phyloP scores from a whole-genome alignment of 2,888 invertebrate species.

The Myopa tessellatipennis region DNA sequence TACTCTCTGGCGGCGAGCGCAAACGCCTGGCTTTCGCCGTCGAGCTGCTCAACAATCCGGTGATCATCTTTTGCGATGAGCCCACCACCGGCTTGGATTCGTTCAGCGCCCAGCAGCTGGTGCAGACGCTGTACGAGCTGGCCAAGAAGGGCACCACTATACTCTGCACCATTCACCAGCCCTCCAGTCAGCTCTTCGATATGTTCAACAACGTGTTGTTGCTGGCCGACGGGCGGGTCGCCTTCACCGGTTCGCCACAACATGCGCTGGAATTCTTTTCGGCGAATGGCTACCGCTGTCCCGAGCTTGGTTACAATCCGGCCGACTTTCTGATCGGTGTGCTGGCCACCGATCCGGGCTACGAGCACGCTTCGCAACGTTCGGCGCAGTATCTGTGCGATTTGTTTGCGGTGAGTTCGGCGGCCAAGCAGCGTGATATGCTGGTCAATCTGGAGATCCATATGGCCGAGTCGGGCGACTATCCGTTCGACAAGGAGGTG shows the following conservation, averaged over 20 bases:
- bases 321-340: slow-evolving; percentile 91
- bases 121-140: slow-evolving; percentile 76
- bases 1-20: slow-evolving; percentile 93
- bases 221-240: slow-evolving; percentile 88
- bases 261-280: slow-evolving; percentile 78
- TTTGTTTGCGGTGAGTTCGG: slow-evolving; percentile 81
- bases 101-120: slow-evolving; percentile 88
- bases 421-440: slow-evolving; percentile 81
- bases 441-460: slow-evolving; percentile 80
- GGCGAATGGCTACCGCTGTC: slow-evolving; percentile 81
- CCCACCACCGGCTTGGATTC: slow-evolving; percentile 95
- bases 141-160: slow-evolving; percentile 85
- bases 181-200: slow-evolving; percentile 86
- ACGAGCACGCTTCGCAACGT: slow-evolving; percentile 78
- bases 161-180: slow-evolving; percentile 94
- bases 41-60: slow-evolving; percentile 89
- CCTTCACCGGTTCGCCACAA: slow-evolving; percentile 80
- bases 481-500: slow-evolving; percentile 62
- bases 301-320: slow-evolving; percentile 83
- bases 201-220: slow-evolving; percentile 85
- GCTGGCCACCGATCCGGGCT: slow-evolving; percentile 82
- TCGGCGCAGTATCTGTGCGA: slow-evolving; percentile 81
- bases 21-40: slow-evolving; percentile 93
- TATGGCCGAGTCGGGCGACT: slow-evolving; percentile 71
- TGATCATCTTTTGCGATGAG: slow-evolving; percentile 93